Conservation (phyloP, 2,888 invertebrate species). For the Neoascia interrupta region DNA sequence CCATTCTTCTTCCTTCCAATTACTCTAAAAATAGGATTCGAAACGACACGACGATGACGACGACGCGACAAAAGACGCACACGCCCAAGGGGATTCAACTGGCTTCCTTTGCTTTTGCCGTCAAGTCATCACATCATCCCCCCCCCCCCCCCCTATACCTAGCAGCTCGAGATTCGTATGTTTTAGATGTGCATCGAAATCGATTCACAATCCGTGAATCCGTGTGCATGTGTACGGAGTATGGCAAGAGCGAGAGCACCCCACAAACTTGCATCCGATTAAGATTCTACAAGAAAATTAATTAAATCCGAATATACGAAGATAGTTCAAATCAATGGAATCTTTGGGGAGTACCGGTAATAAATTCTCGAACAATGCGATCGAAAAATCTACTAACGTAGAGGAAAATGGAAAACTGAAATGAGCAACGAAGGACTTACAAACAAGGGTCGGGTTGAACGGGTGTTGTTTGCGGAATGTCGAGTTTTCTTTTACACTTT, state of each 20-base stretch:
- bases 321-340: conserved; percentile 54
- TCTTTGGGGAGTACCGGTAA: conserved; percentile 51
- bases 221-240: conserved; percentile 1
- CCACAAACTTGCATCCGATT: conserved; percentile 53
- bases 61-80: conserved; percentile 42
- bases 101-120: no score
- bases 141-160: neutral
- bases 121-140: neutral
- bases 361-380: conserved; percentile 50
- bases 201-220: conserved; percentile 30
- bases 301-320: conserved; percentile 56
- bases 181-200: conserved; percentile 46
- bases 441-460: neutral
- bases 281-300: conserved; percentile 55
- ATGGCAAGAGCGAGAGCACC: neutral
- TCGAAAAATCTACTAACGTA: conserved; percentile 1
- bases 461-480: neutral
- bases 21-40: conserved; percentile 56
- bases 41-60: conserved; percentile 14
- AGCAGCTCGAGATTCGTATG: neutral
- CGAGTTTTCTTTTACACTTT: neutral
- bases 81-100: conserved; percentile 33
- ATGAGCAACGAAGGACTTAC: neutral
- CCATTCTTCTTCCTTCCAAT: conserved; percentile 59
- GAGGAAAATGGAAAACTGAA: conserved; percentile 1